These are phyloP conservation scores for Cyprinus carpio DNA, from an alignment of 2,113 vertebrate species.

Conservation along the genomic window DNA sequence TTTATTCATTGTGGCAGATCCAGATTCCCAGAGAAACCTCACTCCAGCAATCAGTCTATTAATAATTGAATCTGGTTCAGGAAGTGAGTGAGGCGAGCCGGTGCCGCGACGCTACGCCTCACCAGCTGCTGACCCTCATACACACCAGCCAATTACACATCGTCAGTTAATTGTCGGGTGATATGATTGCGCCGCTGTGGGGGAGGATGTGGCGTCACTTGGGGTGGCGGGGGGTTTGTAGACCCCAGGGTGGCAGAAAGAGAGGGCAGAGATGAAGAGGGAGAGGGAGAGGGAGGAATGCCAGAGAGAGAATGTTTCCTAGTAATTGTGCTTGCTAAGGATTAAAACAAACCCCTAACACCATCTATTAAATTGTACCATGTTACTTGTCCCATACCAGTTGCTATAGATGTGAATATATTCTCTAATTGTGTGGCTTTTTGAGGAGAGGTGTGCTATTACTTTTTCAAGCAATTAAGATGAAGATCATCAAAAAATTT, in stretches of 20 bases:
- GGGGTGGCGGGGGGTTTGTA: slow-evolving; percentile 55
- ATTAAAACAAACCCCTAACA: neutral
- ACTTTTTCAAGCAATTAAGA: neutral
- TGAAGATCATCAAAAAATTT: neutral
- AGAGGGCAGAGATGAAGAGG: neutral
- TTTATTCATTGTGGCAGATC: slow-evolving; percentile 98
- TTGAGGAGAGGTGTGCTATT: neutral
- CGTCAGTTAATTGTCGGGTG: slow-evolving; percentile 90
- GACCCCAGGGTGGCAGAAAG: slow-evolving; percentile 20
- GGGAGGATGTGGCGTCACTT: slow-evolving; percentile 46
- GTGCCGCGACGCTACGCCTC: slow-evolving; percentile 76
- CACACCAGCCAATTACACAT: slow-evolving; percentile 91
- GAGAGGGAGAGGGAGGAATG: neutral
- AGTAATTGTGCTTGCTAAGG: neutral
- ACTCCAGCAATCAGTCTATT: slow-evolving; percentile 91
- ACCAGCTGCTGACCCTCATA: slow-evolving; percentile 93
- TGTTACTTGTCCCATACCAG: neutral
- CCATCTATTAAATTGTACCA: neutral
- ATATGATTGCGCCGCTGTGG: slow-evolving; percentile 76
- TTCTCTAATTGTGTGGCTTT: neutral
- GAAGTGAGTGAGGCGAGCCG: slow-evolving; percentile 71
- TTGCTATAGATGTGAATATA: neutral
- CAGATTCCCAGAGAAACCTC: slow-evolving; percentile 93
- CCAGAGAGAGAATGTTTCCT: slow-evolving; percentile 21
- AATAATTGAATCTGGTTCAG: slow-evolving; percentile 97